A percentile compares a stretch with the other conserved stretches of the same genome.
These are phyloP conservation scores for Mya arenaria DNA, from an alignment of 1,140 invertebrate genomes.

Conservation along the genomic window DNA sequence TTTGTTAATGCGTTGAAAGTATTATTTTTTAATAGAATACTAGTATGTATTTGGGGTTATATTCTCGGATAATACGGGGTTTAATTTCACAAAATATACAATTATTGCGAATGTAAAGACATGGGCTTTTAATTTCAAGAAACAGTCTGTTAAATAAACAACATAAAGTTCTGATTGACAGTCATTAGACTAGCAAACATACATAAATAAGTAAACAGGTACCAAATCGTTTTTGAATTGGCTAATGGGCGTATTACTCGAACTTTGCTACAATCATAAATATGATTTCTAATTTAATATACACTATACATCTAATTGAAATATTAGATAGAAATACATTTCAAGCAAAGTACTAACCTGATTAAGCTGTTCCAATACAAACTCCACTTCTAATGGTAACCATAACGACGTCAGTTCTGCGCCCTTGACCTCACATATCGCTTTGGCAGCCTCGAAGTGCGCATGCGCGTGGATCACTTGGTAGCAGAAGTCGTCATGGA, in stretches of 20 bases:
- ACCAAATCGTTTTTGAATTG: not conserved
- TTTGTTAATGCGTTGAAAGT: no score
- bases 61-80: no score
- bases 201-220: not conserved
- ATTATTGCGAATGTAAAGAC: no score
- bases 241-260: not conserved
- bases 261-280: not conserved
- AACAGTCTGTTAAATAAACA: no score
- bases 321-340: not conserved
- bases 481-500: conserved; percentile 20
- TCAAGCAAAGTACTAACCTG: not conserved
- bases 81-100: no score
- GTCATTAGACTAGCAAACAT: not conserved
- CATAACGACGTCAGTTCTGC: conserved; percentile 19
- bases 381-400: not conserved
- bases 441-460: conserved; percentile 40
- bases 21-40: no score
- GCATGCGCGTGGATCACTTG: conserved; percentile 1
- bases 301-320: not conserved
- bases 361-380: not conserved
- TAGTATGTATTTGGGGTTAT: no score
- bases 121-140: no score
- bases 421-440: conserved; percentile 24
- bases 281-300: not conserved
- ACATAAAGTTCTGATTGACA: no score